Conservation (phyloP, 2,797 vertebrate species). For the Myotis daubentonii region DNA sequence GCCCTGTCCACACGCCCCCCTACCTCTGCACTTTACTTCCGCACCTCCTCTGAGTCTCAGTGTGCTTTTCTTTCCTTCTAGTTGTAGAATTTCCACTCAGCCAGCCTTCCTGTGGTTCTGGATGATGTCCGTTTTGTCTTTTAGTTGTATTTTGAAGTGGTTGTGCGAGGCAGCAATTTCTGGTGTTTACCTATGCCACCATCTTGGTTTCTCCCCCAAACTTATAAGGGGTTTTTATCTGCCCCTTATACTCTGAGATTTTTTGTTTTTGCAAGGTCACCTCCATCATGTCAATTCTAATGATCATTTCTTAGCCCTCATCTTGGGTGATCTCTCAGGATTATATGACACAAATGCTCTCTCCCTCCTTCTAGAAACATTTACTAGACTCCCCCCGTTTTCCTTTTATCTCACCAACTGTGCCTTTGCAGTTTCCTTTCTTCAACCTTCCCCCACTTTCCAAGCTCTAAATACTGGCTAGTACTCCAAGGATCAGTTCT, state of each 20-base stretch:
- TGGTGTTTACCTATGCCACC: no score
- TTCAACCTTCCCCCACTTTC: background rate
- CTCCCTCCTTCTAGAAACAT: background rate
- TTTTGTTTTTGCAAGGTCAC: background rate
- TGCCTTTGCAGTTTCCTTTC: background rate
- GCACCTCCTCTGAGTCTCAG: no score
- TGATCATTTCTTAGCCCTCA: background rate
- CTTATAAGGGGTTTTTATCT: background rate
- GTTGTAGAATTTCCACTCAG: no score
- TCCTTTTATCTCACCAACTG: conserved; percentile 25
- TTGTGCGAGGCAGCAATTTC: no score
- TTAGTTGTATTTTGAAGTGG: no score
- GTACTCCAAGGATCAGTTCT: background rate
- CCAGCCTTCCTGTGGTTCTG: no score
- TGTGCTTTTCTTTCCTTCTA: no score
- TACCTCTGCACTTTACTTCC: no score
- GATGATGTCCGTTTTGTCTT: no score
- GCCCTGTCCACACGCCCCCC: no score
- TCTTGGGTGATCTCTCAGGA: background rate
- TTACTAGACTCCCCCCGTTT: background rate
- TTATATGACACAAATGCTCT: background rate
- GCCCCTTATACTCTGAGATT: background rate
- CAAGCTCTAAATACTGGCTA: background rate
- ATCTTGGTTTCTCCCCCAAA: background rate
- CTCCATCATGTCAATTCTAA: background rate